Percentiles rank a stretch among this genome's conserved stretches.
Conservation (phyloP, 2,888 invertebrate genomes). For the Hypena proboscidalis region DNA sequence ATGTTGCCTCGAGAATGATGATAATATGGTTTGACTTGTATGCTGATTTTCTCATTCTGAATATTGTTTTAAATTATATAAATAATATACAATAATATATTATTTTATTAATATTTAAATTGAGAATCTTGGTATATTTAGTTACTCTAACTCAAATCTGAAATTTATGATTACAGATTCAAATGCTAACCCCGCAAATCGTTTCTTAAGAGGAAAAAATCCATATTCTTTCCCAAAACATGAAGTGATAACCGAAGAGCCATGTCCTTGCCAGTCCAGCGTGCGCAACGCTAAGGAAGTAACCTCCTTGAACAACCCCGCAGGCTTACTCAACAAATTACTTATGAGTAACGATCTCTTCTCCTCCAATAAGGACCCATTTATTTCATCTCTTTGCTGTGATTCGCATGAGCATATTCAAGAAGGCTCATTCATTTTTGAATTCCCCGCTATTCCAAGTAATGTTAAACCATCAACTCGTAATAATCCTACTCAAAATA, state of each 20-base stretch:
- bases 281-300: constrained; percentile 51
- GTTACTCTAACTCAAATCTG: too few species aligned
- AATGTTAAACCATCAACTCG: constrained; percentile 12
- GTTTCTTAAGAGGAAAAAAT: constrained; percentile 18
- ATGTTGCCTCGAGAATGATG: constrained; percentile 3
- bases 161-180: constrained; percentile 30
- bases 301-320: constrained; percentile 50
- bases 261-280: constrained; percentile 64
- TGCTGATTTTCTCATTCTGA: constrained; percentile 2
- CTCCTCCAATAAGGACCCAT: constrained; percentile 54
- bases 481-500: constrained; percentile 15
- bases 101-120: too few species aligned
- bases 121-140: too few species aligned
- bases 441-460: constrained; percentile 55
- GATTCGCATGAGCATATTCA: constrained; percentile 67
- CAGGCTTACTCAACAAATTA: constrained; percentile 63
- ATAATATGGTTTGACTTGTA: constrained; percentile 4
- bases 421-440: constrained; percentile 64
- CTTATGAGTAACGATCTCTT: constrained; percentile 64
- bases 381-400: constrained; percentile 63
- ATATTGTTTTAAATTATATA: neutral
- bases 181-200: constrained; percentile 15
- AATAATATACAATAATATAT: too few species aligned
- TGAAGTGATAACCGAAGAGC: constrained; percentile 49
- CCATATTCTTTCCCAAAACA: constrained; percentile 29